These are phyloP conservation scores for Drosophila austrosaltans DNA, from an alignment of 2,888 invertebrate genomes.

Conservation along the genomic window DNA sequence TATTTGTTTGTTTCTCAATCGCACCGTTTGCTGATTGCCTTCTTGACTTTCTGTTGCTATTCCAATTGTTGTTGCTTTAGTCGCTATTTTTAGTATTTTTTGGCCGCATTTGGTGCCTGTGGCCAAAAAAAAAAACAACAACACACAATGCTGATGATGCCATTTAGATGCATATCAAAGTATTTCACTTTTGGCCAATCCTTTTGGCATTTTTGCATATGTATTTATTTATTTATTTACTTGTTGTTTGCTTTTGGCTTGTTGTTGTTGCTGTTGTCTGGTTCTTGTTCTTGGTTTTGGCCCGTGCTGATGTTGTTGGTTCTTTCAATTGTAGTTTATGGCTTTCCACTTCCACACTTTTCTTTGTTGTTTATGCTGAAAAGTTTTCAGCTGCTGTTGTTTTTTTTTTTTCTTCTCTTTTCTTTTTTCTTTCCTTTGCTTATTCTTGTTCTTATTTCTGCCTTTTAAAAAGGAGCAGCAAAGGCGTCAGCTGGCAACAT, in stretches of 20 bases:
- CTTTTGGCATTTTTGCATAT: slow-evolving; percentile 72
- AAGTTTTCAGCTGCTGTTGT: slow-evolving; percentile 63
- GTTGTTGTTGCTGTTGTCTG: slow-evolving; percentile 21
- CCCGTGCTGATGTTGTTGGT: slow-evolving; percentile 35
- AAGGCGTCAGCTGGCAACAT: slow-evolving; percentile 66
- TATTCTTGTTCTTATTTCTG: not conserved
- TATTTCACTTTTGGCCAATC: slow-evolving; percentile 76
- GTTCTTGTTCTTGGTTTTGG: not conserved
- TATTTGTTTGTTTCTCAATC: slow-evolving; percentile 58
- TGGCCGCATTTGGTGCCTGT: slow-evolving; percentile 53
- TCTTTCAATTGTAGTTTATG: slow-evolving; percentile 70
- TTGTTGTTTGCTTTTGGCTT: slow-evolving; percentile 29
- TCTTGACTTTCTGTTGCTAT: slow-evolving; percentile 42
- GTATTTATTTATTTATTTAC: slow-evolving; percentile 64
- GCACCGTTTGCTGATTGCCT: slow-evolving; percentile 65
- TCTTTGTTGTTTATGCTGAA: slow-evolving; percentile 61
- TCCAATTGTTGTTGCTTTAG: slow-evolving; percentile 10
- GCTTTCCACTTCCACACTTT: slow-evolving; percentile 31
- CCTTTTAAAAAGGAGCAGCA: not conserved
- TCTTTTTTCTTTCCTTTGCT: not conserved
- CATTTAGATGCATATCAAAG: slow-evolving; percentile 77
- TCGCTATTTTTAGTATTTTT: slow-evolving; percentile 10
- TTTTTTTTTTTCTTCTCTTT: not conserved
- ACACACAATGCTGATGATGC: slow-evolving; percentile 71
- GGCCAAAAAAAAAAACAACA: slow-evolving; percentile 16